Evolutionary conservation across 53 echinoderm and acorn worm species (phyloP).

Genomic region (Henricia sp.): DNA sequence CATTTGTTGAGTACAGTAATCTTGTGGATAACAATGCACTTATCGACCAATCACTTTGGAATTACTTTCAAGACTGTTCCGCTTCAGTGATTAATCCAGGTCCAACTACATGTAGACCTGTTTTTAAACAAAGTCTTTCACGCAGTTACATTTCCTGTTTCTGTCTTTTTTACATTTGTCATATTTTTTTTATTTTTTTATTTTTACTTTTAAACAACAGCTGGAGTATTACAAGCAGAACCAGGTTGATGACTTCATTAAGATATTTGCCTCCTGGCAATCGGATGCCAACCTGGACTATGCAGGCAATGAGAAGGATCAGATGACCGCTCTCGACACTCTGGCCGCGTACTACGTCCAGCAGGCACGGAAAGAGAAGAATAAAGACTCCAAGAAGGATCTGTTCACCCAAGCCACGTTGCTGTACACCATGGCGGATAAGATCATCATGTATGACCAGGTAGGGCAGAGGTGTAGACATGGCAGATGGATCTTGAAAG

Average conservation of each 20-base stretch:
- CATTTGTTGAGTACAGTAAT: no score
- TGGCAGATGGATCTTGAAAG: no score
- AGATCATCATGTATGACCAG: constrained; percentile 99
- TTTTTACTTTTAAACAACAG: no score
- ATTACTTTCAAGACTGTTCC: no score
- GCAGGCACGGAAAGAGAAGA: constrained; percentile 95
- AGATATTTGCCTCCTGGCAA: constrained; percentile 97
- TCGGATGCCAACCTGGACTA: constrained; percentile 93
- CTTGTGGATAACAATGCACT: no score
- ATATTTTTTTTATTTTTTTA: no score
- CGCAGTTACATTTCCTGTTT: no score
- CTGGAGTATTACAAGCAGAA: constrained; percentile 95
- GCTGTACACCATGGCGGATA: constrained; percentile 99
- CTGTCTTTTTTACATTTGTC: no score
- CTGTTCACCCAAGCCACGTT: constrained; percentile 95
- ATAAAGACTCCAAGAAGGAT: constrained; percentile 96
- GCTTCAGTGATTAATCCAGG: no score
- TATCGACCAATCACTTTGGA: no score
- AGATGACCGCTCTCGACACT: constrained; percentile 98
- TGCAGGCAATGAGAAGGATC: constrained; percentile 91
- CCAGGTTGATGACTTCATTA: constrained; percentile 94
- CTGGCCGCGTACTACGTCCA: constrained; percentile 98
- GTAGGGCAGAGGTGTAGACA: constrained; percentile 53
- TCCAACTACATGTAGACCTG: no score
- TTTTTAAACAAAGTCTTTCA: no score